Evolutionary conservation across 2,113 vertebrate species (phyloP).

Genomic region (Polypterus bichir): DNA sequence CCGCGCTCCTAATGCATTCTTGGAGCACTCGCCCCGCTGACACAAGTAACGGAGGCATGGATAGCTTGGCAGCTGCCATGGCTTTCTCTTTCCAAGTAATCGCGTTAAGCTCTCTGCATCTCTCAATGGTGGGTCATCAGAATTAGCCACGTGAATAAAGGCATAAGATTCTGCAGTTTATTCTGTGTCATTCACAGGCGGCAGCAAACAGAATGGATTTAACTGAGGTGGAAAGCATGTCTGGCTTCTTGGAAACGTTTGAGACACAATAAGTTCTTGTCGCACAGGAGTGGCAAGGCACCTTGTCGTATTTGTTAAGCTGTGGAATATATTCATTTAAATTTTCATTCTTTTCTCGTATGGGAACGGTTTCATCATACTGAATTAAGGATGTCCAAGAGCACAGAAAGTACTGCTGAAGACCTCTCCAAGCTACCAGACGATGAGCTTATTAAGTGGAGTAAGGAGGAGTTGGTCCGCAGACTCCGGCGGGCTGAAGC

Average conservation of each 20-base stretch:
- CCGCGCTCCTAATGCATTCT: conserved; percentile 16
- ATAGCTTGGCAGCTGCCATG: conserved; percentile 15
- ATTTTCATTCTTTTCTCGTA: not conserved
- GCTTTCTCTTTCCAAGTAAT: conserved; percentile 20
- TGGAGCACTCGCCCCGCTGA: conserved; percentile 14
- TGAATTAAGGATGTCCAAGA: conserved; percentile 36
- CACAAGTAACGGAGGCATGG: conserved; percentile 29
- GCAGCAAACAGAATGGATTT: not conserved
- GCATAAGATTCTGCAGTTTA: not conserved
- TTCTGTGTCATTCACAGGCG: not conserved
- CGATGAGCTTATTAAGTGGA: conserved; percentile 81
- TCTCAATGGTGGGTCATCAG: not conserved
- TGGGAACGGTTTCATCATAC: not conserved
- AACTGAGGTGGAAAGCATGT: not conserved
- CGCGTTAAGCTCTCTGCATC: not conserved
- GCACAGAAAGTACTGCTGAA: conserved; percentile 44
- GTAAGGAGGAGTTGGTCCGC: conserved; percentile 83
- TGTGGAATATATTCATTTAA: not conserved
- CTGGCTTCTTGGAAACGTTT: conserved; percentile 13
- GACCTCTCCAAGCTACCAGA: conserved; percentile 81
- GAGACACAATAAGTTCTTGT: conserved; percentile 39
- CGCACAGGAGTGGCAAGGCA: no score
- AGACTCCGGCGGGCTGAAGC: conserved; percentile 77
- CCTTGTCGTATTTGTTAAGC: no score
- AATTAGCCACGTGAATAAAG: not conserved